A percentile compares a stretch with the other conserved stretches of the same genome.
Conservation (phyloP, 2,113 vertebrate species). For the Chloroceryle aenea region DNA sequence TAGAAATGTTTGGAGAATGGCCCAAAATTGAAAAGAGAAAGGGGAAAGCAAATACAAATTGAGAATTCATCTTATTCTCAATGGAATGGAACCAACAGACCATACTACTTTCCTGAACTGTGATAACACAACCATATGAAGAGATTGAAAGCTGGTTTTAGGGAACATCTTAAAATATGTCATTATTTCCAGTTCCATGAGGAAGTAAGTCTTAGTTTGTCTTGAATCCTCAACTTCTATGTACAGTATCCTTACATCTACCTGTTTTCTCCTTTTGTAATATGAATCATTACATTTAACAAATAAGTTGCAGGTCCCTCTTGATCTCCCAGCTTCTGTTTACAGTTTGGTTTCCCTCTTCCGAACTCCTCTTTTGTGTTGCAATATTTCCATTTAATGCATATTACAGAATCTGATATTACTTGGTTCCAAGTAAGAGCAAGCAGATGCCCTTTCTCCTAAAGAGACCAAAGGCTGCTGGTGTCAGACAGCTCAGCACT, state of each 20-base stretch:
- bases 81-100: neutral
- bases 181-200: neutral
- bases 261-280: neutral
- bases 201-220: neutral
- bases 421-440: neutral
- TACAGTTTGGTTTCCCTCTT: neutral
- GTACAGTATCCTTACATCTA: neutral
- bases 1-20: neutral
- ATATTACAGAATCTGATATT: neutral
- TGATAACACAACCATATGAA: neutral
- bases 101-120: neutral
- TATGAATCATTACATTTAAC: neutral
- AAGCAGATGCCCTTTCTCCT: neutral
- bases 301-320: neutral
- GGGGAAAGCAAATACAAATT: neutral
- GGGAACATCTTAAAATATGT: neutral
- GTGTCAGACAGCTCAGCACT: neutral
- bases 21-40: neutral
- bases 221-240: neutral
- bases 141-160: neutral
- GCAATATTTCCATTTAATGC: neutral
- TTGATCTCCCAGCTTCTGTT: neutral
- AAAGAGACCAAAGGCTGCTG: neutral
- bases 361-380: neutral
- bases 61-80: neutral